Base-by-base conservation (phyloP, 2,113 vertebrate species). In the Oreochromis aureus region DNA sequence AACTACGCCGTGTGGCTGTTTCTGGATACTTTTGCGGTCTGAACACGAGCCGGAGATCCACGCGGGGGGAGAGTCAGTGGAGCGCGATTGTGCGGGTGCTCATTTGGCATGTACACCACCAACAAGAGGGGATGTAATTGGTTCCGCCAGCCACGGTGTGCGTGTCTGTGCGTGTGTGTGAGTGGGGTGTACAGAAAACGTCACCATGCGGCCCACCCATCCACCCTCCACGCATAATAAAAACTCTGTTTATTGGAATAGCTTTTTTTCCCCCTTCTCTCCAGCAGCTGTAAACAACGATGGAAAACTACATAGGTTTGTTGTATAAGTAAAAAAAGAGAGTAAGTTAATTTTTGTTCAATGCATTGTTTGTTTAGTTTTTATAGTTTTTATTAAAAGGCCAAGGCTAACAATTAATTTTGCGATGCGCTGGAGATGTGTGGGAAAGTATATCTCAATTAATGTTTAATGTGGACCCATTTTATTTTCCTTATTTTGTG, bases 61-160 rank as follows among this genome's bases (percentile, higher is more conserved):
- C 13, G 13, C 5, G 2, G 63, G n/a, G 54, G 24, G 46, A 22
- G 53, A 2, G 83, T 73, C 63, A 63, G 5, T 8, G 39, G 36
- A 69, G 61, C 56, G 80, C 55, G 87, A 88, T 81, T 6, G 6
- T 46, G 87, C 91, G 81, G 71, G 76, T 41, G 83, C 22, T 88
- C 87, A 63, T 87, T 85, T 83, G 89, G 87, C 83, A 15, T 24
- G 80, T 44, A 44, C 80, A 63, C 86, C 80, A 63, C 86, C 46
- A 80, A 3, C 9, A 7, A 39, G 16, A 78, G 83, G 84, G 83
- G 87, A 86, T 93, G 89, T 93, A 93, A 95, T 94, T 93, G 89
- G 95, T 93, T 96, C 92, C 94, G 93, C 76, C 44, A 51, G 84
- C 44, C 44, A 71, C 82, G 46, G 84, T 85, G 94, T 39, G 61